Conservation (phyloP, 2,888 invertebrate species). For the Sycophila texana region DNA sequence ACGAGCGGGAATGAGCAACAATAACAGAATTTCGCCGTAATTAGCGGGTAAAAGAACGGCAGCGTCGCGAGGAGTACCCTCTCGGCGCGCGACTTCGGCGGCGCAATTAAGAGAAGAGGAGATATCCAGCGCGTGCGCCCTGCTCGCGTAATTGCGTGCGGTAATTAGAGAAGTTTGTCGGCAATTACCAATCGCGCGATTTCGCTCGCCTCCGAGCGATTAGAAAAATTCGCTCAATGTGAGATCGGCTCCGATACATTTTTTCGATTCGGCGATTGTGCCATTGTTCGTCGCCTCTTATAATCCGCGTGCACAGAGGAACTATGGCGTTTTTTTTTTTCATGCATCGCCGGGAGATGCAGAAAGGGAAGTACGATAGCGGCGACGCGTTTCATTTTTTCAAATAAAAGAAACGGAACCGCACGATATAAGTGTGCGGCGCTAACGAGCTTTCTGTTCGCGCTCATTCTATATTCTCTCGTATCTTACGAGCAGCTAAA, state of each 20-base stretch:
- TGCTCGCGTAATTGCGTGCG: conserved; percentile 43
- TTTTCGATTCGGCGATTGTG: neutral
- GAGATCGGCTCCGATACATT: conserved; percentile 42
- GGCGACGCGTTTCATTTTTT: conserved; percentile 4
- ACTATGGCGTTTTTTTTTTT: too few species aligned
- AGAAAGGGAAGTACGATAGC: neutral
- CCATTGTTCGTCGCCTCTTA: too few species aligned
- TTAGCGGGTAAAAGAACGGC: conserved; percentile 27
- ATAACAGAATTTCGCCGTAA: conserved; percentile 51
- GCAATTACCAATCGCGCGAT: conserved; percentile 63
- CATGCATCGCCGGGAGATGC: neutral
- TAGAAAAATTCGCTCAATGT: conserved; percentile 39
- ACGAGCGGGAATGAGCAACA: neutral
- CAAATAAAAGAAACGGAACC: conserved; percentile 16
- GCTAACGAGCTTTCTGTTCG: conserved; percentile 25
- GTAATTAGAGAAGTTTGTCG: conserved; percentile 70
- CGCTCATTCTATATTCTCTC: too few species aligned
- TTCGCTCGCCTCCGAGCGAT: conserved; percentile 33
- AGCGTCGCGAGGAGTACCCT: neutral
- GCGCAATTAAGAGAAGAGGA: conserved; percentile 68
- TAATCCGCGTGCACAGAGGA: too few species aligned
- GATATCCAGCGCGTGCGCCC: conserved; percentile 60
- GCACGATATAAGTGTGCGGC: conserved; percentile 15
- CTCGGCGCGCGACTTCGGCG: neutral
- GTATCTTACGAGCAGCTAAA: too few species aligned